Evolutionary conservation across 2,113 vertebrate genomes (phyloP), one percentile per base, ranked within the genome.

Genomic region (Etia nguti): DNA sequence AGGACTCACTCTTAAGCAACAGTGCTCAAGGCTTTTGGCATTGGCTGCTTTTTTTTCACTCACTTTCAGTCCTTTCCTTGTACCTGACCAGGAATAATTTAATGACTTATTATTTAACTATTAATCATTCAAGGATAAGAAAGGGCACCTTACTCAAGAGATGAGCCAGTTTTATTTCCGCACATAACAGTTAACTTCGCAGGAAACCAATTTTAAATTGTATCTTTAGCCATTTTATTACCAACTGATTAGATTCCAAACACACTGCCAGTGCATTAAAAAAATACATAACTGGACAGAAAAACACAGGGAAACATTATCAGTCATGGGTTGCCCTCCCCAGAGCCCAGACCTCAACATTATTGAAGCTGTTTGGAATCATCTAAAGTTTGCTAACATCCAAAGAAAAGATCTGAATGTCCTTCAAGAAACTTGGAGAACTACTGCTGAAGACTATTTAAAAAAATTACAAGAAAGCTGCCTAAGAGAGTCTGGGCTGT

Each of bases 1-100:
- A 68, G 7, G 62, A 68, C 36, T 68, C 0, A 0, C 1, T 41
- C 36, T 68, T 36, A 22, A 13, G 7, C 36, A 68, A 43, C 65
- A 70, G 36, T 24, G 12, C n/a, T 70, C 36, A 22, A 41, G 36
- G 7, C 62, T 68, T 68, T 41, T 0, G 20, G n/a, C 20, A 68
- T 41, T 68, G 36, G 4, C 4, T 68, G 20, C 36, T n/a, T 34
- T 60, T 34, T 18, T 60, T 60, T 2, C 59, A 62, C 59, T 20
- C 9, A 62, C 16, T 11, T 62, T 62, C 59, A 62, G 59, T 34
- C 59, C 29, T 34, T 34, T 62, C 59, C 16, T 62, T 62, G 59
- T 6, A 62, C 29, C 59, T 62, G 59, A 62, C 29, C 6, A 62
- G 29, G 29, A 34, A 62, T 62, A 62, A 34, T 62, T 34, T 62